Base-by-base conservation (phyloP, 2,113 vertebrate species). In the Sebastes fasciatus region DNA sequence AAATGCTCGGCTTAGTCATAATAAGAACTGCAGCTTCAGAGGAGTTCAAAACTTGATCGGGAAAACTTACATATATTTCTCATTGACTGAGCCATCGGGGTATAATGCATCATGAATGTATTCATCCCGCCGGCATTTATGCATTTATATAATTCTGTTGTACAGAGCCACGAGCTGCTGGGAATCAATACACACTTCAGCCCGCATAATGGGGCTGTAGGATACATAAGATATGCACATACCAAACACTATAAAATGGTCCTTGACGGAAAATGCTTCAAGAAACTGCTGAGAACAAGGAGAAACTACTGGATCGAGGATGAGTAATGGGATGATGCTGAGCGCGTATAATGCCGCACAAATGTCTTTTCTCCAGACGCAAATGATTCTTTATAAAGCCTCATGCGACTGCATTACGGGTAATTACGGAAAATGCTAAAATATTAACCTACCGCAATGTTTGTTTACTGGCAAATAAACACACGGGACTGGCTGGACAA, bases 111-210 rank as follows among this genome's bases (percentile, higher is more conserved):
- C 86, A 88, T 72, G 64, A 84, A 91, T 86, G 86, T 85, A 87
- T 89, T 89, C 85, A 89, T 89, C 89, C 82, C 46, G 7, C 65
- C 64, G 79, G 77, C 79, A 57, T 89, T 90, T 88, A 85, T 83
- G 88, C 79, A 86, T 89, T 89, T 88, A 84, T 86, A 81, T 88
- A 92, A 88, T 89, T 88, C 72, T 88, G 88, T 80, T 84, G 83
- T 82, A 84, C 83, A 87, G 66, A 71, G 69, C 79, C 85, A 88
- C 23, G 12, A 85, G 90, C 76, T 71, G 68, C 85, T 54, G 71
- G 70, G 84, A 90, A 85, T 93, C 91, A 83, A 89, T 82, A 80
- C 19, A 75, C 77, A 69, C 74, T 87, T 90, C 84, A 77, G 77
- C 63, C 68, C 78, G 91, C 80, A 86, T 90, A 91, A 92, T 90